A percentile compares a stretch with the other conserved stretches of the same genome.
Evolutionary conservation across 2,113 vertebrate genomes (phyloP).

Genomic region (Peromyscus californicus): DNA sequence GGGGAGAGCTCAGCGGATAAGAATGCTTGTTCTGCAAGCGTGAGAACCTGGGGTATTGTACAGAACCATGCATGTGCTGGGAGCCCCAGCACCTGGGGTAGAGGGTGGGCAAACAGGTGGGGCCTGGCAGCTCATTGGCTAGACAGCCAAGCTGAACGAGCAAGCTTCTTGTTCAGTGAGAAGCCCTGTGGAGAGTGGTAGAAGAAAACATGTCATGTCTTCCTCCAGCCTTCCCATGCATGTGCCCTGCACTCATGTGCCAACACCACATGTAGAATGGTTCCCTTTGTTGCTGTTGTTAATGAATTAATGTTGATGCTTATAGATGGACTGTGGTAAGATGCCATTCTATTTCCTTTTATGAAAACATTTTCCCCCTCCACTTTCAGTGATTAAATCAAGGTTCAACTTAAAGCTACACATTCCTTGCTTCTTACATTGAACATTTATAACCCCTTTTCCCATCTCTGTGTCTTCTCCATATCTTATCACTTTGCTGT

Average conservation of each 20-base stretch:
- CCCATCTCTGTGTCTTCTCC: neutral
- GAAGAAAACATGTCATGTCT: neutral
- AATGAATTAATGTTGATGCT: neutral
- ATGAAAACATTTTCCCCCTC: slow-evolving; percentile 28
- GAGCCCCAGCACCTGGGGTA: neutral
- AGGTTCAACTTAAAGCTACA: neutral
- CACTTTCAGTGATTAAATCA: neutral
- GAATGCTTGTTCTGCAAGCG: neutral
- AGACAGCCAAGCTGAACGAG: neutral
- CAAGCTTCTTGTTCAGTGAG: neutral
- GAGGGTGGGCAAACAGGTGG: neutral
- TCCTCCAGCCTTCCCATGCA: neutral
- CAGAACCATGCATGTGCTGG: neutral
- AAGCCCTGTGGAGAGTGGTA: neutral
- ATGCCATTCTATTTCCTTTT: neutral
- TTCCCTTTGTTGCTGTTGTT: neutral
- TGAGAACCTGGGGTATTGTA: neutral
- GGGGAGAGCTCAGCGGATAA: neutral
- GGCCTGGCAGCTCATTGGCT: neutral
- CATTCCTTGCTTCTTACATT: neutral
- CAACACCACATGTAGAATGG: neutral
- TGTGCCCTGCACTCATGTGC: neutral
- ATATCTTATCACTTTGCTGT: neutral
- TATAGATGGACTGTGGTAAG: neutral
- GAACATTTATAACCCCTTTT: neutral